Conservation (phyloP, 1,140 invertebrate species). For the Zaprionus kolodkinae region DNA sequence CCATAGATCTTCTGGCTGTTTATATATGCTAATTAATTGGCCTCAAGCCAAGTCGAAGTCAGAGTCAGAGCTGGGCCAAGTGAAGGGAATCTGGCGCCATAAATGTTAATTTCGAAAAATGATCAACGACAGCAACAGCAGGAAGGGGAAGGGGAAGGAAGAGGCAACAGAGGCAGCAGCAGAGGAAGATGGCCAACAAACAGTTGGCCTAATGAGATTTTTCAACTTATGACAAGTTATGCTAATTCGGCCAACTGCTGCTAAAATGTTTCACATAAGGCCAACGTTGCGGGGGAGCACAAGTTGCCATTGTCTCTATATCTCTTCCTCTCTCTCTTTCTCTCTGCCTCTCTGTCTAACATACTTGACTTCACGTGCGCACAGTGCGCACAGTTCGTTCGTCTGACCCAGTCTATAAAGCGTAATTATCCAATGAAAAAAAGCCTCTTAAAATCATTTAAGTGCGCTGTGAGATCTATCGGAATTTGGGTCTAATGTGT, state of each 20-base stretch:
- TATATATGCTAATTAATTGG: conserved; percentile 79
- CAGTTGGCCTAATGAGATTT: conserved; percentile 79
- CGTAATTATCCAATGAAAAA: conserved; percentile 47
- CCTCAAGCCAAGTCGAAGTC: conserved; percentile 19
- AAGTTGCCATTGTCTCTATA: conserved; percentile 35
- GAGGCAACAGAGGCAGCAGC: not conserved
- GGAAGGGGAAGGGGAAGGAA: not conserved
- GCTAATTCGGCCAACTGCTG: conserved; percentile 64
- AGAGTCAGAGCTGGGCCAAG: conserved; percentile 36
- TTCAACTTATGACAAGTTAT: conserved; percentile 83
- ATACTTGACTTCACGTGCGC: conserved; percentile 5
- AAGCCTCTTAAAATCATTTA: conserved; percentile 27
- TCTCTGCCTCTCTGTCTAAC: not conserved
- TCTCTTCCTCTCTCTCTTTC: not conserved
- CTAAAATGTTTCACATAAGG: conserved; percentile 56
- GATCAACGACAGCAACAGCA: conserved; percentile 44
- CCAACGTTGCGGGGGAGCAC: conserved; percentile 40
- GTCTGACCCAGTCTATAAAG: conserved; percentile 40
- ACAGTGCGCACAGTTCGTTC: conserved; percentile 13
- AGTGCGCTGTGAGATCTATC: conserved; percentile 17
- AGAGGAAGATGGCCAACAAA: conserved; percentile 27
- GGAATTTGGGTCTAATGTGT: conserved; percentile 13
- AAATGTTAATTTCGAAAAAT: conserved; percentile 73
- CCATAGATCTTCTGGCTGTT: conserved; percentile 41
- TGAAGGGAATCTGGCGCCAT: conserved; percentile 62